Percentiles rank a stretch among this genome's conserved stretches.
Evolutionary conservation across 2,888 invertebrate species (phyloP).

Genomic region (Microdon myrmicae): DNA sequence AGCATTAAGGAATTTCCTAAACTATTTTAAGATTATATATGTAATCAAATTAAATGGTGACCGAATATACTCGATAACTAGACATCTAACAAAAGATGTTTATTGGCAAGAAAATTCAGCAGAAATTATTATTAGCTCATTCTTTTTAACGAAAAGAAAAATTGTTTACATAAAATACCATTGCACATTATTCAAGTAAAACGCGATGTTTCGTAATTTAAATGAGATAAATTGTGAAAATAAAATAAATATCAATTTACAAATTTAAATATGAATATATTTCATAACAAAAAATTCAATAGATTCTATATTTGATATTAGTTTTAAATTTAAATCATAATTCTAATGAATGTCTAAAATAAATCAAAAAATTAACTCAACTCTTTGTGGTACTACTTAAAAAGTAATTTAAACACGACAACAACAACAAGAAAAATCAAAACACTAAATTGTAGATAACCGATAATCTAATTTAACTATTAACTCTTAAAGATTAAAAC

Average conservation of each 20-base stretch:
- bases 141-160: not conserved
- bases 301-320: slow-evolving; percentile 50
- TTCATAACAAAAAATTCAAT: slow-evolving; percentile 36
- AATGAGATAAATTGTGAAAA: not conserved
- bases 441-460: slow-evolving; percentile 7
- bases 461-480: not conserved
- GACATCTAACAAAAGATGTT: too few relatives aligned
- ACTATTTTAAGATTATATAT: too few relatives aligned
- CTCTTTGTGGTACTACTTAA: slow-evolving; percentile 46
- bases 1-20: too few relatives aligned
- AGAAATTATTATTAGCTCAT: not conserved
- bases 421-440: slow-evolving; percentile 10
- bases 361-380: slow-evolving; percentile 13
- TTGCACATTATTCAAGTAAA: slow-evolving; percentile 47
- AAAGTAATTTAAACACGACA: slow-evolving; percentile 42
- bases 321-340: slow-evolving; percentile 32
- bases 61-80: too few relatives aligned
- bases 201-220: slow-evolving; percentile 36
- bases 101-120: not conserved
- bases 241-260: slow-evolving; percentile 25
- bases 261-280: slow-evolving; percentile 17
- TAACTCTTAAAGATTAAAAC: slow-evolving; percentile 6
- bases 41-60: too few relatives aligned
- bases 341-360: slow-evolving; percentile 6
- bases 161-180: slow-evolving; percentile 1